Evolutionary conservation across 2,888 invertebrate species (phyloP), one percentile per base, ranked within the genome.

Genomic region (Pyrocoelia pectoralis): DNA sequence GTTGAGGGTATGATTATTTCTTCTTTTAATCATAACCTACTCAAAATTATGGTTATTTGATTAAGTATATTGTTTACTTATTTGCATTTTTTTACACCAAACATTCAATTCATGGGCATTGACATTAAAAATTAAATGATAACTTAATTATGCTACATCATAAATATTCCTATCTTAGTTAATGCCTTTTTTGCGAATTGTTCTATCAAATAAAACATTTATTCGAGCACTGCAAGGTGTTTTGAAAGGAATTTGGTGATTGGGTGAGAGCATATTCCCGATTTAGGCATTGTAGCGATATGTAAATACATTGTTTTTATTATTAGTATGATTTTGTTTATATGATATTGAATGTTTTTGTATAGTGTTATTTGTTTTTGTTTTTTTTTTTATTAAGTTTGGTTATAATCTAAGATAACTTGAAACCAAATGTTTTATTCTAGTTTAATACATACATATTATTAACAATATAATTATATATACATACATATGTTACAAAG

Each of bases 301-400:
- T 54, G 29, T 49, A 19, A 56, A 55, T 63, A 24, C 24, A 46
- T 61, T 61, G 51, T 55, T 61, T 61, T 59, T 64, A 46, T 43
- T 15, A 15, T 46, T 46, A 46, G 6, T 46, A 13, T 38, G n/a
- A n/a, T 38, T 38, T 5, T 12, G 12, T 10, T 19, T 48, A 8
- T 15, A 48, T 48, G 10, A 46, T 19, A 6, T 49, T 49, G 49
- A 3, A 18, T 18, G 46, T 46, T 17, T 52, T 58, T 61, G 58
- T 65, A 61, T 65, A 60, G 60, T 64, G 64, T 60, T 64, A 41
- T 48, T 63, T 72, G 71, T 57, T 68, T 72, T 71, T 70, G 72
- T 62, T 70, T 58, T 73, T 69, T 68, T 56, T 73, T 69, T 67
- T 72, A 71, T 70, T 68, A 66, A 72, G 69, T 71, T 69, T 72